Base-by-base conservation (phyloP, 2,797 vertebrate genomes). In the Urosaurus nigricauda region DNA sequence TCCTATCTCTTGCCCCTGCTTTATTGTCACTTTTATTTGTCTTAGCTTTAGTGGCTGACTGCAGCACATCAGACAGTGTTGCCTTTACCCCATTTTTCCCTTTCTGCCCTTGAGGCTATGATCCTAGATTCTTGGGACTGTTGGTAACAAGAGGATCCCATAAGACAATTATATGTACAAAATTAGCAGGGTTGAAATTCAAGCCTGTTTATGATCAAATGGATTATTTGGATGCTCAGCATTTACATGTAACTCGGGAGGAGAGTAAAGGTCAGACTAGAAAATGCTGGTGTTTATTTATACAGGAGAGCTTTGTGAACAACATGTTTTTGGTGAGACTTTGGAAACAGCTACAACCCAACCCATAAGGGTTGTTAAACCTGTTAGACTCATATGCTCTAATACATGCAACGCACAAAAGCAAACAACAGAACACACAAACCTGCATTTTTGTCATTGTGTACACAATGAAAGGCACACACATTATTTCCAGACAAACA, bases 231-330 rank as follows among this genome's bases (percentile, higher is more conserved):
- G 84, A 40, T 93, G 94, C 95, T 94, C 94, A 29, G 91, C 92
- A 0, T 94, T 95, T 95, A 94, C 93, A 93, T 95, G 94, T 92
- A 95, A 95, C 85, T 89, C 92, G 87, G 93, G 92, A 83, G 3
- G 91, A 77, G 93, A 95, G 90, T 94, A 95, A 96, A 95, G 95
- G 95, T 96, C 95, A 90, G 92, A 92, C 81, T 70, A 94, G 95
- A 94, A 91, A 95, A 95, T 84, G 93, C 92, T 17, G 87, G 87
- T 93, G 84, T 95, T 95, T 96, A 84, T 96, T 95, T 95, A 92
- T 94, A 84, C 93, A 94, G 91, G 93, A 90, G 93, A 87, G 79
- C 92, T 93, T 78, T 4, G 89, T 0, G 91, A 95, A 88, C 93
- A 93, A 93, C 92, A 86, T 5, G 90, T 88, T 83, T 94, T 95